These are phyloP conservation scores for Melanaphis sacchari DNA, from an alignment of 1,140 invertebrate genomes.

Conservation along the genomic window DNA sequence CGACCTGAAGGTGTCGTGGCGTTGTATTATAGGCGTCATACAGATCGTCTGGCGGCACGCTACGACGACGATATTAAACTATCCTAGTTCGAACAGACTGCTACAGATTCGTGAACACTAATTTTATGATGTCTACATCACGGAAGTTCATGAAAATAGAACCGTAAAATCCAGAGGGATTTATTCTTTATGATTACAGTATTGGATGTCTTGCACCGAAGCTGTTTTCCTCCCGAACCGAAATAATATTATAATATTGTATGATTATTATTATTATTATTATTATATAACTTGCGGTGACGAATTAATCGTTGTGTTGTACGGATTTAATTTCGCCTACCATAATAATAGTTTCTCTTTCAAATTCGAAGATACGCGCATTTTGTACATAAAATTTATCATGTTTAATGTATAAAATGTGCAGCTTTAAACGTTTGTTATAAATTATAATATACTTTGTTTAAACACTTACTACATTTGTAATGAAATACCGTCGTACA, in stretches of 20 bases:
- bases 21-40: too few species aligned
- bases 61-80: too few species aligned
- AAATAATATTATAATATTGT: background rate
- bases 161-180: background rate
- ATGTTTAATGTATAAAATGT: background rate
- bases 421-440: background rate
- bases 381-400: background rate
- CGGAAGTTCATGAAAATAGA: too few species aligned
- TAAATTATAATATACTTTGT: background rate
- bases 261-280: background rate
- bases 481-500: too few species aligned
- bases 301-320: background rate
- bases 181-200: too few species aligned
- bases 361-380: background rate
- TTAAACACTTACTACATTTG: background rate
- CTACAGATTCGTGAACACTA: too few species aligned
- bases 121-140: too few species aligned
- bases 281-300: background rate
- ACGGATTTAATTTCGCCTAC: background rate
- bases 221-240: background rate
- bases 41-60: too few species aligned
- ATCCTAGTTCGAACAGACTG: too few species aligned
- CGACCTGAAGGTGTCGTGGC: too few species aligned
- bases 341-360: background rate
- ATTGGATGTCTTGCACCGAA: too few species aligned